These are phyloP conservation scores for Drosophila nr. perissopoda DNA, from an alignment of 2,888 invertebrate genomes.

Conservation along the genomic window DNA sequence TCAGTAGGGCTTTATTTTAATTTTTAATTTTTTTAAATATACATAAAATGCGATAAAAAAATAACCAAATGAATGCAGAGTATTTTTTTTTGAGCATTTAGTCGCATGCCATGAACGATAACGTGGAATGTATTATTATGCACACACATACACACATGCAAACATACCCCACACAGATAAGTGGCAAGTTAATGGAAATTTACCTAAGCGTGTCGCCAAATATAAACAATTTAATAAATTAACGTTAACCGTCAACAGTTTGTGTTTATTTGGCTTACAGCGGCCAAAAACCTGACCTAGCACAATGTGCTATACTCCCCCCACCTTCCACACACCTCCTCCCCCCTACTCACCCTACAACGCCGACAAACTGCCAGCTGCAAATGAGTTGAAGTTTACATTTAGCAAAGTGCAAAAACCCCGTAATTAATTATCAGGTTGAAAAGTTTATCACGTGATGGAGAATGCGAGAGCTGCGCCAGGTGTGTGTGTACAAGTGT, in stretches of 20 bases:
- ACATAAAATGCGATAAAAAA: conserved; percentile 8
- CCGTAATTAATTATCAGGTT: conserved; percentile 69
- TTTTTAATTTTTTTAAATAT: not conserved
- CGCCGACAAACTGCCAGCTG: not conserved
- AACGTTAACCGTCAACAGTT: conserved; percentile 47
- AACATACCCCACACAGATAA: not conserved
- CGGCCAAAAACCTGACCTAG: conserved; percentile 66
- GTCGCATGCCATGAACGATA: conserved; percentile 64
- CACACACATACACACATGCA: conserved; percentile 1
- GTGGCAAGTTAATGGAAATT: conserved; percentile 62
- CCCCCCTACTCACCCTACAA: not conserved
- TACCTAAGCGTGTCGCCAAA: conserved; percentile 57
- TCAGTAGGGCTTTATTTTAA: not conserved
- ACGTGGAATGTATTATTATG: conserved; percentile 14
- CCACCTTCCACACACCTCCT: conserved; percentile 4
- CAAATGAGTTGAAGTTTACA: conserved; percentile 51
- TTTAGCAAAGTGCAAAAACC: conserved; percentile 75
- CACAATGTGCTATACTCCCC: conserved; percentile 36
- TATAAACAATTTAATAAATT: conserved; percentile 58
- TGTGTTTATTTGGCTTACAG: conserved; percentile 64
- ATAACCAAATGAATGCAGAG: not conserved
- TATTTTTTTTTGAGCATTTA: conserved; percentile 35
- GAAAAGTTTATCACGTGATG: conserved; percentile 75
- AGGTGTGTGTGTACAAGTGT: not conserved
- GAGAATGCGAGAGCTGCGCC: conserved; percentile 24